Conservation (phyloP, 2,113 vertebrate genomes). For the Oryctolagus cuniculus region mOryCun1.1 NC_091440.1:133699501-133700000, state of each 20-base stretch:
- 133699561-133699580: not conserved
- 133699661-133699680: not conserved
- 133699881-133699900: not conserved
- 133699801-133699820: not conserved
- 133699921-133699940: not conserved
- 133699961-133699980: not conserved
- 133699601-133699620: slow-evolving; percentile 13
- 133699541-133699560: not conserved
- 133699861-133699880: slow-evolving; percentile 8
- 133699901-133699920: not conserved
- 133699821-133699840: not conserved
- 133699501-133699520: not conserved
- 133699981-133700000: not conserved
- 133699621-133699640: not conserved
- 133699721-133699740: too few relatives aligned
- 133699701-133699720: not conserved
- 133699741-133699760: not conserved
- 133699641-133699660: not conserved
- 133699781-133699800: not conserved
- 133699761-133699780: not conserved
- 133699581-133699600: not conserved
- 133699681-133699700: not conserved
- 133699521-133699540: not conserved
- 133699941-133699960: not conserved
- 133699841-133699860: not conserved